Evolutionary conservation across 2,797 vertebrate species (phyloP), one percentile per base, ranked within the genome.

Genomic region (Tauraco hartlaubi): DNA sequence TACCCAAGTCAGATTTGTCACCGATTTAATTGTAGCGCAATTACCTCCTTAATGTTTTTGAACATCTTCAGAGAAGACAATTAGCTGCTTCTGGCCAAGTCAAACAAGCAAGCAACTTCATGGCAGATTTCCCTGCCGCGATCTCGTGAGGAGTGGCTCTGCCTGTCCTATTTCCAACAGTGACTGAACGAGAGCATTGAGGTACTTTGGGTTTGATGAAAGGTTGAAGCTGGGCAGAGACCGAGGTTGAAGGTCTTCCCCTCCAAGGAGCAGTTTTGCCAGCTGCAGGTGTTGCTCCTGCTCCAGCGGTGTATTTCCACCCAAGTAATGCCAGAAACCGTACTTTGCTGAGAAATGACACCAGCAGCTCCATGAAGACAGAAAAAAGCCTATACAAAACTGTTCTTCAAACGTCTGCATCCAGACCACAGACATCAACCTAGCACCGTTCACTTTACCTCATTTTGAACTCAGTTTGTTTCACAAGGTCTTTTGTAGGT

Each of bases 341-440:
- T 6, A 5, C 29, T 46, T 12, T 12, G 14, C 19, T 0, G 1
- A 48, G 35, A 61, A 46, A 33, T 0, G 0, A 37, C 29, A 23
- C 14, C n/a, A 18, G 58, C 54, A 37, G 41, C 43, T 25, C 21
- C 54, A 8, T 0, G 16, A 35, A 69, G 20, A 39, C 22, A 11
- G 5, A 11, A 26, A 39, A 48, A 46, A 20, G 0, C 21, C 33
- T 4, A 1, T 25, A 37, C 4, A 43, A 48, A 61, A 17, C 39
- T 2, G 9, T 6, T 61, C 20, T 41, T 46, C 58, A 5, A 19
- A 33, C 4, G 5, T 19, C 33, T 0, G 0, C 0, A 0, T 12
- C 26, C 35, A 35, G 22, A 12, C 5, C 43, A 5, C 0, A 0
- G 28, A 9, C 44, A 54, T 14, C 31, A 12, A 9, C 37, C 22